These are phyloP conservation scores for Ischnus inquisitorius DNA, from an alignment of 2,888 invertebrate species.

Conservation along the genomic window DNA sequence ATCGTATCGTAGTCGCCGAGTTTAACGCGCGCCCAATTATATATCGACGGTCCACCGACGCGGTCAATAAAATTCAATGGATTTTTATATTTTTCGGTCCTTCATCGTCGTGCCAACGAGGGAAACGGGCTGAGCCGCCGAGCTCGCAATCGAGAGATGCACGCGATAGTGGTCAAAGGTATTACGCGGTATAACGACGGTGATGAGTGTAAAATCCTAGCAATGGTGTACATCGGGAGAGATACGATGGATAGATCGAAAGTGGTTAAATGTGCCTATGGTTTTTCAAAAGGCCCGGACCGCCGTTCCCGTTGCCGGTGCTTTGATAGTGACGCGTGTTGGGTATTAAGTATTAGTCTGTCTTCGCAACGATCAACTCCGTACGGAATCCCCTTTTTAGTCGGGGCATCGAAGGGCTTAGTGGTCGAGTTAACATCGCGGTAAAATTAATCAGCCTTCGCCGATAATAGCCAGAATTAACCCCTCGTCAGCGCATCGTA, in stretches of 20 bases:
- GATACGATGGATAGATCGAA: not conserved
- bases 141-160: slow-evolving; percentile 48
- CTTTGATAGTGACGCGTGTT: slow-evolving; percentile 33
- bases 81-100: slow-evolving; percentile 35
- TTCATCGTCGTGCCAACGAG: not conserved
- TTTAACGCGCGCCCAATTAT: slow-evolving; percentile 30
- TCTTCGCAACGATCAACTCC: slow-evolving; percentile 1
- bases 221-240: slow-evolving; percentile 1
- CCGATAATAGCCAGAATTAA: too few relatives aligned
- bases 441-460: not conserved
- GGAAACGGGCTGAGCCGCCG: slow-evolving; percentile 6
- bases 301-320: not conserved
- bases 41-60: not conserved
- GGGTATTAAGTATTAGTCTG: slow-evolving; percentile 28
- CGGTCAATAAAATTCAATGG: slow-evolving; percentile 51
- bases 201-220: slow-evolving; percentile 10
- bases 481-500: too few relatives aligned
- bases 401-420: not conserved
- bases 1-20: not conserved
- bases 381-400: not conserved
- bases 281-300: slow-evolving; percentile 30
- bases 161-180: slow-evolving; percentile 39
- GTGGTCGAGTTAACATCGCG: not conserved
- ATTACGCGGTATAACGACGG: slow-evolving; percentile 30
- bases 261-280: slow-evolving; percentile 16